These are phyloP conservation scores for Bombus haemorrhoidalis DNA, from an alignment of 1,140 invertebrate genomes.

Conservation along the genomic window DNA sequence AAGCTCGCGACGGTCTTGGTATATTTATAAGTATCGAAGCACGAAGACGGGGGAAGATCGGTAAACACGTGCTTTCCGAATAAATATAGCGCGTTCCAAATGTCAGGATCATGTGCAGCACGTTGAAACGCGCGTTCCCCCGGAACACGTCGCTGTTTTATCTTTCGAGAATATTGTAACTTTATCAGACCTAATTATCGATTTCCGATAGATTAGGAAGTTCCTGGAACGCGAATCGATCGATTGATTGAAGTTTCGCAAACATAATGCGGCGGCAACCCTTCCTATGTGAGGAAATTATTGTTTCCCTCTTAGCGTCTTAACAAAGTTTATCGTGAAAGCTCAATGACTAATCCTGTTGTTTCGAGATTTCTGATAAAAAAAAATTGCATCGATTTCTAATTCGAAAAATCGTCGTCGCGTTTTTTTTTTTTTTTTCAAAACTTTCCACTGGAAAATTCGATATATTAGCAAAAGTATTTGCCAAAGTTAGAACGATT, in stretches of 20 bases:
- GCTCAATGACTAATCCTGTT: no score
- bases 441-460: not conserved
- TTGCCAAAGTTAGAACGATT: not conserved
- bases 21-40: slow-evolving; percentile 19
- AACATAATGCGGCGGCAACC: no score
- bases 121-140: no score
- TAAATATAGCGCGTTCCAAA: slow-evolving; percentile 11
- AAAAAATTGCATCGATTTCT: no score
- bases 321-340: no score
- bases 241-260: not conserved
- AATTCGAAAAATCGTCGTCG: no score
- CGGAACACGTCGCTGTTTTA: not conserved
- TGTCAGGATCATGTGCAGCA: slow-evolving; percentile 4
- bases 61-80: slow-evolving; percentile 4
- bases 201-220: not conserved
- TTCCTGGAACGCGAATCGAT: not conserved
- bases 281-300: not conserved
- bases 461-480: not conserved
- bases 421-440: no score
- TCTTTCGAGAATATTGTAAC: not conserved
- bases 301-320: not conserved
- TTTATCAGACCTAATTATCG: not conserved
- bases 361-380: no score
- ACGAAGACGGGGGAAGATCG: not conserved
- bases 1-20: not conserved